A percentile compares a stretch with the other conserved stretches of the same genome.
phyloP scores from a whole-genome alignment of 1,140 invertebrate species.

The Hestina assimilis region DNA sequence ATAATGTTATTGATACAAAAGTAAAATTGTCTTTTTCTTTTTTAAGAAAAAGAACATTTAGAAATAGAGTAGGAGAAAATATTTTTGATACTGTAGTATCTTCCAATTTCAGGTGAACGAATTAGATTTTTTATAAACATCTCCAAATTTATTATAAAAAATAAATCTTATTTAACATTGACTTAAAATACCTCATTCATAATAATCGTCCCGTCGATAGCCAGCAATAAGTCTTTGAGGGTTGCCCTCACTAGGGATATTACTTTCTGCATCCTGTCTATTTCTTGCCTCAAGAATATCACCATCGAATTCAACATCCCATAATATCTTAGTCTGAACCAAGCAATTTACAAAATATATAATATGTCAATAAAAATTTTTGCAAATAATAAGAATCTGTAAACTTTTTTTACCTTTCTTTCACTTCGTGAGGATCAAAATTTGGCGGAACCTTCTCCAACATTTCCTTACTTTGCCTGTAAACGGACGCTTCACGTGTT shows the following conservation, averaged over 20 bases:
- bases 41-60: no score
- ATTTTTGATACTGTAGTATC: no score
- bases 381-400: background rate
- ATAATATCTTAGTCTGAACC: constrained; percentile 52
- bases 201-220: constrained; percentile 97
- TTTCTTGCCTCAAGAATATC: constrained; percentile 89
- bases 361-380: background rate
- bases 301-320: constrained; percentile 67
- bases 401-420: constrained; percentile 81
- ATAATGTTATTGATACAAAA: no score
- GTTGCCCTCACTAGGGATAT: constrained; percentile 88
- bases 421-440: constrained; percentile 95
- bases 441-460: constrained; percentile 93
- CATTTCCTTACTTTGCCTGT: constrained; percentile 95
- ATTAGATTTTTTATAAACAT: no score
- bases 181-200: constrained; percentile 85
- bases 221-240: constrained; percentile 92
- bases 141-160: no score
- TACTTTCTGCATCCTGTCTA: constrained; percentile 95
- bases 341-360: no score
- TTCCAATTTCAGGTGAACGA: no score
- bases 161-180: no score
- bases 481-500: constrained; percentile 92
- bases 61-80: no score
- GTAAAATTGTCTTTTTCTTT: no score